Evolutionary conservation across 2,888 invertebrate species (phyloP), one percentile per base, ranked within the genome.

Genomic region (Bombylius major): DNA sequence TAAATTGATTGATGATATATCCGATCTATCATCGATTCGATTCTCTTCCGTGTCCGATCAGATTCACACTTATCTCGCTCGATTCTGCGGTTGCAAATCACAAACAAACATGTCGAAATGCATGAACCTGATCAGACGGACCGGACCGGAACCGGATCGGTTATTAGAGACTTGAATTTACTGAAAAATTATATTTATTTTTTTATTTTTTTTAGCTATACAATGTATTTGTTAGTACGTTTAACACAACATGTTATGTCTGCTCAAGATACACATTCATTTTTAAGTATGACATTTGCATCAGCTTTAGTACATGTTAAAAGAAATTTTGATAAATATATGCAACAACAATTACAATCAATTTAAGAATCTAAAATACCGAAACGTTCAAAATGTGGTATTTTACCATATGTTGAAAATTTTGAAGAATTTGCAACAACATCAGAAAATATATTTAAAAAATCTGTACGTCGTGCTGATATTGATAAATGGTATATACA

Each of bases 181-280:
- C 23, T 23, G 3, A 3, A 23, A 23, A 23, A 33, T 44, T 36
- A 36, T n/a, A 23, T 31, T 45, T n/a, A 14, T 31, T 14, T 50
- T 45, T 34, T 33, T 46, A 1, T 14, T 45, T 14, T 42, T 64
- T 75, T 56, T 67, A 95, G 94, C 74, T 94, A 94, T 70, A 93
- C 92, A 54, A 89, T 97, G 82, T 91, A 93, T 64, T 89, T 95
- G 59, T 78, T 97, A 67, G 96, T 96, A 13, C 83, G 90, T 63
- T 79, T 95, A 66, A 91, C 92, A 61, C 88, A 92, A 67, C 95
- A 97, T 69, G 95, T 95, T 34, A 86, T 93, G 82, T 88, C 89
- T 36, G 87, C 90, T 1, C 86, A 91, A 75, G 87, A 90, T 70
- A 80, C 87, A 52, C 89, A 90, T 57, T 89, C 90, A 39, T 93